A percentile compares a stretch with the other conserved stretches of the same genome.
Conservation (phyloP, 2,888 invertebrate species). For the Acleris cristana region DNA sequence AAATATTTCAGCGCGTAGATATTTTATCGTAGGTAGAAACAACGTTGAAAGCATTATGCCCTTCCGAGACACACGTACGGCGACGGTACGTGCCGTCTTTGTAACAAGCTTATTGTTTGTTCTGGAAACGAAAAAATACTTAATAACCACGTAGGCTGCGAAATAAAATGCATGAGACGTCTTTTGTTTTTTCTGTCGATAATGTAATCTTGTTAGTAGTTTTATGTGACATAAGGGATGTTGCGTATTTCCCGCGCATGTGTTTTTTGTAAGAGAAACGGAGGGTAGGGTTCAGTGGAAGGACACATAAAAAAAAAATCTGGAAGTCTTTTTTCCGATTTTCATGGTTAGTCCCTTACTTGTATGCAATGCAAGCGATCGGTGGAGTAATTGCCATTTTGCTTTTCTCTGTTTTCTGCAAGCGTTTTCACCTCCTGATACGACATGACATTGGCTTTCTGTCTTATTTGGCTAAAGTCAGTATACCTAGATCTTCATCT, state of each 20-base stretch:
- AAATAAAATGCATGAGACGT: constrained; percentile 36
- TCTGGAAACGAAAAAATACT: constrained; percentile 45
- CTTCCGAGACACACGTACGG: constrained; percentile 49
- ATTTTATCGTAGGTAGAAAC: constrained; percentile 35
- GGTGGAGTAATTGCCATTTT: no score
- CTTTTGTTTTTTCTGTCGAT: constrained; percentile 29
- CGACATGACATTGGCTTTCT: no score
- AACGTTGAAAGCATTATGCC: constrained; percentile 40
- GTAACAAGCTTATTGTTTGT: constrained; percentile 54
- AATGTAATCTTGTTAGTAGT: constrained; percentile 32
- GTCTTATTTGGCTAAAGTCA: no score
- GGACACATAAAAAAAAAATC: no score
- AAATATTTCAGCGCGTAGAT: constrained; percentile 37
- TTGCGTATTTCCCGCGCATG: constrained; percentile 1
- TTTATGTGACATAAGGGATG: constrained; percentile 25
- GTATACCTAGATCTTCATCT: no score
- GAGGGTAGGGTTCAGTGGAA: no score
- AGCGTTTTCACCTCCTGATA: no score
- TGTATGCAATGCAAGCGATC: no score
- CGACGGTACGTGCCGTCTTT: constrained; percentile 45
- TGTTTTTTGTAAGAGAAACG: neutral
- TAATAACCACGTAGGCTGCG: constrained; percentile 41
- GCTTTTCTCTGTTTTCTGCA: no score
- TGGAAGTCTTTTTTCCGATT: no score
- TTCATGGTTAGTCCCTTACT: no score